Evolutionary conservation across 2,888 invertebrate genomes (phyloP).

Genomic region (Oegoconia quadripuncta): DNA sequence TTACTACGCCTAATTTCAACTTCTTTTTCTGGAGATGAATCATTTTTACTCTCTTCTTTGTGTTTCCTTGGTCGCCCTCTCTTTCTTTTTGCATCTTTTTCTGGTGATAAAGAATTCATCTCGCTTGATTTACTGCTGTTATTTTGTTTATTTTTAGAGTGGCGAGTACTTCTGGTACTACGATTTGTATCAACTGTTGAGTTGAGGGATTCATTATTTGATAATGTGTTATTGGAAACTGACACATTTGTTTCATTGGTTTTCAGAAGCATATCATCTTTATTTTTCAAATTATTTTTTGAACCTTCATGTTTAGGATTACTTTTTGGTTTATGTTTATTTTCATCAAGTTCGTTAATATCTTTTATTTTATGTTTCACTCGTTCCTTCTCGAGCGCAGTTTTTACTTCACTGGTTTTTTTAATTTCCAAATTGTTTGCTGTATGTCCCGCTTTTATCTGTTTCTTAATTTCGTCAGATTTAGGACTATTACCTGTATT

Average conservation of each 20-base stretch:
- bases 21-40: slow-evolving; percentile 22
- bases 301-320: not conserved
- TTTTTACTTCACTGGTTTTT: slow-evolving; percentile 6
- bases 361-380: slow-evolving; percentile 1
- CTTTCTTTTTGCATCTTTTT: slow-evolving; percentile 23
- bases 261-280: slow-evolving; percentile 12
- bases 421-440: slow-evolving; percentile 5
- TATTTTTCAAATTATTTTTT: slow-evolving; percentile 15
- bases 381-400: slow-evolving; percentile 12
- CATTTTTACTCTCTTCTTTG: slow-evolving; percentile 7
- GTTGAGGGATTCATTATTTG: slow-evolving; percentile 8
- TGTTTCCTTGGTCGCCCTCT: slow-evolving; percentile 1
- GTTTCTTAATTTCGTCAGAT: slow-evolving; percentile 6
- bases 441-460: slow-evolving; percentile 1
- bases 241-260: slow-evolving; percentile 12
- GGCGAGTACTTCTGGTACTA: slow-evolving; percentile 16
- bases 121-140: slow-evolving; percentile 7
- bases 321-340: slow-evolving; percentile 6
- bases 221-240: no score
- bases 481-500: slow-evolving; percentile 2
- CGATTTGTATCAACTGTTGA: slow-evolving; percentile 5
- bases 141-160: slow-evolving; percentile 15
- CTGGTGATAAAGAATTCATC: slow-evolving; percentile 9
- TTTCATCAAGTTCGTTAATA: not conserved
- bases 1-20: slow-evolving; percentile 47